Conservation (phyloP, 2,113 vertebrate genomes). For the Limanda limanda region DNA sequence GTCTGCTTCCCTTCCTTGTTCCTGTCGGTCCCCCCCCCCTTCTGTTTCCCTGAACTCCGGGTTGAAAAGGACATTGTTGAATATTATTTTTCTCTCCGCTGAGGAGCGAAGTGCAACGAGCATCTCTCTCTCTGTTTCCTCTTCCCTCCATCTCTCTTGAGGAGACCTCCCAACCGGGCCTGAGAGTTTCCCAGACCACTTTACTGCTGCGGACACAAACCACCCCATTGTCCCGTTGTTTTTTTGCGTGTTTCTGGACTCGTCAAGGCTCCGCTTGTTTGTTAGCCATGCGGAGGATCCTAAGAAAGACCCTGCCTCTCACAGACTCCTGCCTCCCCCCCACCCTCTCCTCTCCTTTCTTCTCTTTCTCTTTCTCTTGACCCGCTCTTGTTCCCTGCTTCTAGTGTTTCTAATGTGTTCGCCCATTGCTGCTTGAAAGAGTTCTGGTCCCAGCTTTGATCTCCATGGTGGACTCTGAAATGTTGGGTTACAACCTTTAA, state of each 20-base stretch:
- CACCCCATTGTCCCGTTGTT: constrained; percentile 67
- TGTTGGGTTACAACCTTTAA: constrained; percentile 43
- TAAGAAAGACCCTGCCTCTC: constrained; percentile 37
- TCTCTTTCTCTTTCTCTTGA: constrained; percentile 22
- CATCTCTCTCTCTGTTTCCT: constrained; percentile 22
- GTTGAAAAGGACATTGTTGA: constrained; percentile 73
- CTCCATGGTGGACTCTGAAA: constrained; percentile 34
- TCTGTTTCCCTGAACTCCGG: constrained; percentile 43
- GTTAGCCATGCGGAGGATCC: constrained; percentile 48
- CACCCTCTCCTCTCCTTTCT: background rate
- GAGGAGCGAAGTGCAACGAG: constrained; percentile 37
- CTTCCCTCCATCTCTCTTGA: constrained; percentile 51
- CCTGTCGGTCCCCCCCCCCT: constrained; percentile 4
- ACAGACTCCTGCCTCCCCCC: background rate
- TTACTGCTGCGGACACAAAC: constrained; percentile 63
- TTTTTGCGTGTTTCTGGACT: constrained; percentile 51
- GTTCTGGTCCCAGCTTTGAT: constrained; percentile 54
- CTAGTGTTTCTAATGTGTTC: constrained; percentile 41
- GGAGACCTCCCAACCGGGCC: constrained; percentile 71
- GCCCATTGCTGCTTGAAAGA: constrained; percentile 24
- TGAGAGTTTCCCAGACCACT: constrained; percentile 79
- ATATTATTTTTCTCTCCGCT: constrained; percentile 44
- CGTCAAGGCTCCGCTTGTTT: constrained; percentile 61
- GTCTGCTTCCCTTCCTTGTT: background rate
- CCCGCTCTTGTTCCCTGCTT: constrained; percentile 47